Base-by-base conservation (phyloP, 2,888 invertebrate genomes). In the Pasiphila rectangulata region DNA sequence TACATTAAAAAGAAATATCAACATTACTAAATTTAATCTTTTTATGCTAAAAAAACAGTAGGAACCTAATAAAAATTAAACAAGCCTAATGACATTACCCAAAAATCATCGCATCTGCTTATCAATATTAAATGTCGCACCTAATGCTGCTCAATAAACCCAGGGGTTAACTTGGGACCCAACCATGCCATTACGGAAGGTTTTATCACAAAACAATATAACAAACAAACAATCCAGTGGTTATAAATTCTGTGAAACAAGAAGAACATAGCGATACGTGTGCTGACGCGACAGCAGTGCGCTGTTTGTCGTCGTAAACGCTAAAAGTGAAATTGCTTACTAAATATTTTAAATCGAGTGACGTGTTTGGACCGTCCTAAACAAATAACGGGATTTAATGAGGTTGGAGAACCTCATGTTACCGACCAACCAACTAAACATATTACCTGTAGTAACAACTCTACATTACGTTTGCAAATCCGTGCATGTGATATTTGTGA, bases 311-410 rank as follows among this genome's bases (percentile, higher is more conserved):
- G 75, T 74, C 76, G 71, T 78, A 77, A 79, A 75, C 68, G 74
- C 71, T 69, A 72, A 72, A 75, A 74, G 72, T 75, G 72, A 79
- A 79, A 75, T 76, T 70, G 74, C 69, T 69, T 64, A 70, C 69
- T 80, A 78, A 84, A 84, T 85, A 83, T 83, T 81, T 83, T 82
- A 83, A 83, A 83, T 73, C 76, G 72, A 78, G 74, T 78, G 79
- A 79, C 75, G 70, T 79, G 79, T 83, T 85, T 80, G 79, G 72
- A 74, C 69, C 72, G 74, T 82, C 85, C 85, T 85, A 84, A 87
- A 75, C 76, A 87, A 85, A 87, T 83, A 85, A 62, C 70, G 68
- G 67, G 75, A 78, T 79, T 83, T 84, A 83, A 86, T 84, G 85
- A 84, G 82, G 72, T 75, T 69, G 67, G 74, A 67, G 64, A 59